Evolutionary conservation across 2,113 vertebrate species (phyloP).

Genomic region (Periophthalmodon schlosseri): DNA sequence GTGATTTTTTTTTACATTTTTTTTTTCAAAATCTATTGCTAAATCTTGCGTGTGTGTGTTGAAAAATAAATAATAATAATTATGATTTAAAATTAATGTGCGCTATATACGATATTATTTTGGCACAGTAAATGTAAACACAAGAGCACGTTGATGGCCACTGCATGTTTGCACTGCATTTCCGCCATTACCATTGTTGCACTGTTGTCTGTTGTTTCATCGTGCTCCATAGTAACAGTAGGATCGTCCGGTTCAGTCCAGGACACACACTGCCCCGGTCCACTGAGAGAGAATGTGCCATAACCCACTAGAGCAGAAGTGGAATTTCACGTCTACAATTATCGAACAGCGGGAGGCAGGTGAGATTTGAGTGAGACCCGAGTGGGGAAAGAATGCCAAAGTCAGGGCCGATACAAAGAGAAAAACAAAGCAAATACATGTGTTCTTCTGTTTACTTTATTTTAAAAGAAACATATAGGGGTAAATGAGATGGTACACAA

Average conservation of each 20-base stretch:
- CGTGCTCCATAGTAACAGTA: neutral
- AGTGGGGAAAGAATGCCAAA: slow-evolving; percentile 6
- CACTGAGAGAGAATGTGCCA: slow-evolving; percentile 42
- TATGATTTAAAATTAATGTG: too few species aligned
- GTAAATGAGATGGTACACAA: slow-evolving; percentile 75
- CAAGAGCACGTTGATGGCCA: neutral
- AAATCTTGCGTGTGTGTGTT: too few species aligned
- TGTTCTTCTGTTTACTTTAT: slow-evolving; percentile 74
- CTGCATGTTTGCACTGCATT: neutral
- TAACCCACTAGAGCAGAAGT: slow-evolving; percentile 66
- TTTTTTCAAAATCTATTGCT: too few species aligned
- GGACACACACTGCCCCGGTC: slow-evolving; percentile 21
- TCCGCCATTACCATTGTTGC: neutral
- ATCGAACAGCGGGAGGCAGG: slow-evolving; percentile 67
- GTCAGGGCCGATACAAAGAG: slow-evolving; percentile 31
- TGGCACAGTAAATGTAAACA: neutral
- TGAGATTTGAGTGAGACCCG: slow-evolving; percentile 37
- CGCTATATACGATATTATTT: neutral
- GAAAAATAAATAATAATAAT: too few species aligned
- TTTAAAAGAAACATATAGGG: slow-evolving; percentile 73
- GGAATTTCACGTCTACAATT: slow-evolving; percentile 70
- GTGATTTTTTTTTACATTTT: too few species aligned
- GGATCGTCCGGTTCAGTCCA: neutral
- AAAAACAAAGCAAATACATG: slow-evolving; percentile 34
- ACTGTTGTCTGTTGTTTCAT: neutral